Evolutionary conservation across 2,797 vertebrate species (phyloP).

Genomic region (Tangara arthus): DNA sequence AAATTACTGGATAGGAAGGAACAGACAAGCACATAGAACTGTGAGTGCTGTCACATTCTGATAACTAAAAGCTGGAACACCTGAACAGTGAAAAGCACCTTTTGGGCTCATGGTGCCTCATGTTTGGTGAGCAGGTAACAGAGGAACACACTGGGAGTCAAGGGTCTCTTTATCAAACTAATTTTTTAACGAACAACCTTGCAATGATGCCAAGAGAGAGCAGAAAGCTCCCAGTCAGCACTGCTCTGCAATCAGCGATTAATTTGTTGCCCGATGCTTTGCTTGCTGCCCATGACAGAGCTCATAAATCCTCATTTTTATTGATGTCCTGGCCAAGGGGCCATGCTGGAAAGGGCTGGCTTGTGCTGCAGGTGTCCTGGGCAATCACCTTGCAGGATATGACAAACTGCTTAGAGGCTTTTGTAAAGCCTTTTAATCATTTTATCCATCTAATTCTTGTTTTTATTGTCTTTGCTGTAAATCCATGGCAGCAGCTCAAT

Average conservation of each 20-base stretch:
- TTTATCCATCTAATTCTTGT: background rate
- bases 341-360: background rate
- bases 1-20: background rate
- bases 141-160: background rate
- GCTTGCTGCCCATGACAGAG: conserved; percentile 42
- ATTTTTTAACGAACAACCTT: conserved; percentile 18
- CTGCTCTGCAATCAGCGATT: conserved; percentile 2
- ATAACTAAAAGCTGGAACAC: background rate
- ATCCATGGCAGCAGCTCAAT: background rate
- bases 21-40: background rate
- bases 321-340: background rate
- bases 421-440: background rate
- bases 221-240: conserved; percentile 47
- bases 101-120: background rate
- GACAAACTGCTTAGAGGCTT: background rate
- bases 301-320: conserved; percentile 56
- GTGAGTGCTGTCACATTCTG: background rate
- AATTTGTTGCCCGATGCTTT: conserved; percentile 9
- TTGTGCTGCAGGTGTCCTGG: background rate
- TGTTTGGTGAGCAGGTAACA: background rate
- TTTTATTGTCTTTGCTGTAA: background rate
- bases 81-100: background rate
- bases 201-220: background rate
- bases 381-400: background rate
- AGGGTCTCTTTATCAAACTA: conserved; percentile 17